These are phyloP conservation scores for Cyphomyrmex costatus DNA, from an alignment of 1,140 invertebrate species.

Conservation along the genomic window DNA sequence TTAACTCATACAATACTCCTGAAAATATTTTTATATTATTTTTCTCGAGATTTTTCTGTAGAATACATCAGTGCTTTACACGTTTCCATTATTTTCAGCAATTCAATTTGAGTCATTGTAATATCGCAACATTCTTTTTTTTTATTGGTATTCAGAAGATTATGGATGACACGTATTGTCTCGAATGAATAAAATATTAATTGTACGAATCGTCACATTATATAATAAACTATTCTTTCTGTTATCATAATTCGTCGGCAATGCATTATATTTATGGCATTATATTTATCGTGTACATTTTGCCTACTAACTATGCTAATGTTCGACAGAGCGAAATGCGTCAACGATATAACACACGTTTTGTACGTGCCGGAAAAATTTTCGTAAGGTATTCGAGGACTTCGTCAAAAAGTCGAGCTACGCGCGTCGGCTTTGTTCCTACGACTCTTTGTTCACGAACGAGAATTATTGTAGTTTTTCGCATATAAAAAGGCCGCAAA, in stretches of 20 bases:
- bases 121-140: not conserved
- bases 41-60: too few relatives aligned
- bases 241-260: constrained; percentile 42
- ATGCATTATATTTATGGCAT: not conserved
- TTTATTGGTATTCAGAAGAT: not conserved
- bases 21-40: not conserved
- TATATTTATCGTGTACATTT: constrained; percentile 28
- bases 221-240: constrained; percentile 20
- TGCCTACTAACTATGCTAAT: not conserved
- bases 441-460: constrained; percentile 18
- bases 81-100: not conserved
- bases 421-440: constrained; percentile 30
- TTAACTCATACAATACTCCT: not conserved
- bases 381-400: constrained; percentile 14
- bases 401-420: constrained; percentile 34
- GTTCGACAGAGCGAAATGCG: constrained; percentile 9
- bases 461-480: constrained; percentile 41
- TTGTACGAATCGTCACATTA: constrained; percentile 15
- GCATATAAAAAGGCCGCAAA: constrained; percentile 7
- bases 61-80: not conserved
- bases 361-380: constrained; percentile 19
- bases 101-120: not conserved
- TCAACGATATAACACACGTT: not conserved
- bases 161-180: constrained; percentile 24
- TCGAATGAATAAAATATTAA: constrained; percentile 49